Evolutionary conservation across 2,888 invertebrate species (phyloP).

Genomic region (Marronus borbonicus): DNA sequence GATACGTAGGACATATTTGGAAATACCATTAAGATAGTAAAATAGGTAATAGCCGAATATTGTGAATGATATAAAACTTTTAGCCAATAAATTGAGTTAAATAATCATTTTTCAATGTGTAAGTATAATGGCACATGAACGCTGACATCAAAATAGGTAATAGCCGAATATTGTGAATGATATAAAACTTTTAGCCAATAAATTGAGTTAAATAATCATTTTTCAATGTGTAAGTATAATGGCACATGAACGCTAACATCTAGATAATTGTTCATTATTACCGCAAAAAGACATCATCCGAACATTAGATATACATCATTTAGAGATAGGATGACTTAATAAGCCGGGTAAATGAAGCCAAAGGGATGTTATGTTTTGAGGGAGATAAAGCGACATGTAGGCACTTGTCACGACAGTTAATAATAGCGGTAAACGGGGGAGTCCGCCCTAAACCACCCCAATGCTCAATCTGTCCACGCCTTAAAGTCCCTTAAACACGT

Average conservation of each 20-base stretch:
- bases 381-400: constrained; percentile 45
- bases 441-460: constrained; percentile 57
- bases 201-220: too few species aligned
- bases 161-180: not conserved
- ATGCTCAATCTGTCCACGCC: constrained; percentile 48
- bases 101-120: too few species aligned
- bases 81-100: too few species aligned
- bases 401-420: constrained; percentile 49
- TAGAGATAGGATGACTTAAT: constrained; percentile 18
- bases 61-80: not conserved
- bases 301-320: not conserved
- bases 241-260: too few species aligned
- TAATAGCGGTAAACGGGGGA: constrained; percentile 53
- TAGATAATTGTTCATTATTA: too few species aligned
- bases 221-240: too few species aligned
- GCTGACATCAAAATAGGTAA: too few species aligned
- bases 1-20: too few species aligned
- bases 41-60: too few species aligned
- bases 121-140: too few species aligned
- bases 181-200: not conserved
- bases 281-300: not conserved
- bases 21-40: too few species aligned
- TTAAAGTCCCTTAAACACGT: constrained; percentile 39
- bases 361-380: constrained; percentile 18
- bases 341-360: constrained; percentile 13